Evolutionary conservation across 2,113 vertebrate species (phyloP).

Genomic region (Gila orcuttii): DNA sequence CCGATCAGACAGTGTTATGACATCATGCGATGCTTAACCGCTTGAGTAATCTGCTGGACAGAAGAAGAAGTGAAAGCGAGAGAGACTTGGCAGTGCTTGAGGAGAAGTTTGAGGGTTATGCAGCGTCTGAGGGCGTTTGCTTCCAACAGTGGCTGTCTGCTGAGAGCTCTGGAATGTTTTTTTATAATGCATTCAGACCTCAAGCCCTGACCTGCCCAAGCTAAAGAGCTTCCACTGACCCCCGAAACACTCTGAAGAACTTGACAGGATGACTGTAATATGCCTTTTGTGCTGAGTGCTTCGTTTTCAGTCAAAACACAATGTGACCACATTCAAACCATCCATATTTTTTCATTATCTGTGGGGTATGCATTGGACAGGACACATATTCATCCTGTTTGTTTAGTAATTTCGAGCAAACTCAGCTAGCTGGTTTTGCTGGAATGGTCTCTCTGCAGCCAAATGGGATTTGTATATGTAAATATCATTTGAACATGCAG

Average conservation of each 20-base stretch:
- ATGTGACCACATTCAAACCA: slow-evolving; percentile 27
- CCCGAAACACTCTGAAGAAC: slow-evolving; percentile 42
- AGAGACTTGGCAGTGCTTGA: slow-evolving; percentile 29
- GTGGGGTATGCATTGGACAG: slow-evolving; percentile 26
- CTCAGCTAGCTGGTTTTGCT: slow-evolving; percentile 70
- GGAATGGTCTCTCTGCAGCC: slow-evolving; percentile 69
- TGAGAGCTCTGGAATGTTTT: slow-evolving; percentile 63
- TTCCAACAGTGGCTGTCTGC: slow-evolving; percentile 43
- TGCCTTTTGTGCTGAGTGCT: neutral
- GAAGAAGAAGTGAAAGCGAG: slow-evolving; percentile 28
- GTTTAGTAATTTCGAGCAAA: slow-evolving; percentile 61
- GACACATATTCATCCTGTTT: slow-evolving; percentile 33
- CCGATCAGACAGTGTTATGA: slow-evolving; percentile 32
- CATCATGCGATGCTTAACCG: slow-evolving; percentile 50
- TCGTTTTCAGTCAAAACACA: slow-evolving; percentile 21
- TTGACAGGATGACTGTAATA: neutral
- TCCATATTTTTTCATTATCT: slow-evolving; percentile 5
- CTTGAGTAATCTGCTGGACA: slow-evolving; percentile 29
- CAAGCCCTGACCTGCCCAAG: slow-evolving; percentile 55
- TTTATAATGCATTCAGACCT: slow-evolving; percentile 57
- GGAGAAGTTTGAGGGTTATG: slow-evolving; percentile 28
- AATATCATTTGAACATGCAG: slow-evolving; percentile 79
- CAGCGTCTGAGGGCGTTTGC: slow-evolving; percentile 30
- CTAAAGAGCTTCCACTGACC: slow-evolving; percentile 47
- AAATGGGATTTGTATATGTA: slow-evolving; percentile 79